Conservation (phyloP, 2,797 vertebrate genomes). For the Linurgus olivaceus region DNA sequence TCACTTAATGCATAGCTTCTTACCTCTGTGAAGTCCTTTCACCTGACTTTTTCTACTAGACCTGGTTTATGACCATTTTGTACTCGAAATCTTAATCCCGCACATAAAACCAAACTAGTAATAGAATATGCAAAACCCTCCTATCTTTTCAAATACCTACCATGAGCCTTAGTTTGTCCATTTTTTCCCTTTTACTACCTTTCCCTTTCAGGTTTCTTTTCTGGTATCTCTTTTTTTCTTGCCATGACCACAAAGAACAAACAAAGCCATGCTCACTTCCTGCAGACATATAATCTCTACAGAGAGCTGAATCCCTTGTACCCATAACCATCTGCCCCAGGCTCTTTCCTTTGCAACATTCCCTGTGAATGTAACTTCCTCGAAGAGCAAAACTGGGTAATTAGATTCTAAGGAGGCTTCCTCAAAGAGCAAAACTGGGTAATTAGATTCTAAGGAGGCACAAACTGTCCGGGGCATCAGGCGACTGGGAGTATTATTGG, state of each 20-base stretch:
- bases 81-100: neutral
- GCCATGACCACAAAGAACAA: neutral
- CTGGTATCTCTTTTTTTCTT: neutral
- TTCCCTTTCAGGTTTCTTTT: neutral
- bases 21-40: neutral
- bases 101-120: neutral
- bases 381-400: neutral
- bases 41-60: neutral
- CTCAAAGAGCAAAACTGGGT: neutral
- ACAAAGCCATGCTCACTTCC: neutral
- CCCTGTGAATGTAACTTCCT: neutral
- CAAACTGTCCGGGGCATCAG: neutral
- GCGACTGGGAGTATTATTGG: accelerated
- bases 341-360: neutral
- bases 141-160: neutral
- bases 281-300: neutral
- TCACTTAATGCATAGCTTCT: neutral
- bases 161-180: neutral
- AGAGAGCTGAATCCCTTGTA: neutral
- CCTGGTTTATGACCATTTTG: neutral
- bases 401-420: neutral
- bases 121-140: neutral
- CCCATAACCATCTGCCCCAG: neutral
- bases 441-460: neutral
- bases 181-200: neutral